Evolutionary conservation across 2,113 vertebrate genomes (phyloP).

Genomic region (Boulengerochromis microlepis): DNA sequence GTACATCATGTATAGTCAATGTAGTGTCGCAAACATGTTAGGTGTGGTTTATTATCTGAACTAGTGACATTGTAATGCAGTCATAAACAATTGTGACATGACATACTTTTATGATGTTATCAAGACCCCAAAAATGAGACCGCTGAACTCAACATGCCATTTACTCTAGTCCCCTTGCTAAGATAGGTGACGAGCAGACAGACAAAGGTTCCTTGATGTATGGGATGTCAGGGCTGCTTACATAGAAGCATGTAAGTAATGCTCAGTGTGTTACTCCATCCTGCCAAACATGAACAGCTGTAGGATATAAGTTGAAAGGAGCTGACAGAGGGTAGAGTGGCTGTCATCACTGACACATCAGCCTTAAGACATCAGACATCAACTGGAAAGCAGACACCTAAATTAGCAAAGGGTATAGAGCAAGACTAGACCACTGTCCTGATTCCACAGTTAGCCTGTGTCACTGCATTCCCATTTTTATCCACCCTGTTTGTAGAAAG

Average conservation of each 20-base stretch:
- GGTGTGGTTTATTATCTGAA: neutral
- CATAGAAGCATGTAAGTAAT: neutral
- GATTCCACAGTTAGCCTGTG: neutral
- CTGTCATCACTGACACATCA: neutral
- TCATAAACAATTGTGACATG: neutral
- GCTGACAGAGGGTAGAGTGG: neutral
- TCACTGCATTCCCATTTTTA: neutral
- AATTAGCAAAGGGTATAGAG: neutral
- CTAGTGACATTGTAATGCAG: neutral
- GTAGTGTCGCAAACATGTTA: neutral
- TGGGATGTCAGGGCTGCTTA: neutral
- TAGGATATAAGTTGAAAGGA: neutral
- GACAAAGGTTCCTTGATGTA: neutral
- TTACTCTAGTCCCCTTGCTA: neutral
- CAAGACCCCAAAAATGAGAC: neutral
- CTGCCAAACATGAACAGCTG: neutral
- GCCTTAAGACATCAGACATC: constrained; percentile 1
- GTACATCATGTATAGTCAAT: neutral
- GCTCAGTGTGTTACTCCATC: neutral
- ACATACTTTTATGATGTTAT: neutral
- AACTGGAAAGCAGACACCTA: constrained; percentile 9
- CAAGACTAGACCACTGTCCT: neutral
- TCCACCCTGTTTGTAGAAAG: neutral
- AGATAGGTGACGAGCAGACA: neutral
- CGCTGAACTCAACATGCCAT: neutral